These are phyloP conservation scores for Propithecus deckenii DNA, from an alignment of 2,797 vertebrate species.

Conservation along the genomic window DNA sequence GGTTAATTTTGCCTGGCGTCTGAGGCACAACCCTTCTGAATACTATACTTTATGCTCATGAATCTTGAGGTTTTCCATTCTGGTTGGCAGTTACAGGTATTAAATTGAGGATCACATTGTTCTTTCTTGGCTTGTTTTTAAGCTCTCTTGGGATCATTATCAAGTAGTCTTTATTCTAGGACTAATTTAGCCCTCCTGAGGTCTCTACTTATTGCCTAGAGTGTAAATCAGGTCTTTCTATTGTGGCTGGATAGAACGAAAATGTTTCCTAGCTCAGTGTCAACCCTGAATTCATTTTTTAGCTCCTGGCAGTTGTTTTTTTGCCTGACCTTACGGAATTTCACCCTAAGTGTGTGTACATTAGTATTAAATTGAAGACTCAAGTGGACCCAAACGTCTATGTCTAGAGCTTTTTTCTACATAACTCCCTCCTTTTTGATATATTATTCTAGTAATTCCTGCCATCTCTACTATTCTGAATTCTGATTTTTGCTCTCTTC, in stretches of 20 bases:
- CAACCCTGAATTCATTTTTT: background rate
- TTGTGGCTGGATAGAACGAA: background rate
- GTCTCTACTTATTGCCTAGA: background rate
- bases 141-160: background rate
- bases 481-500: background rate
- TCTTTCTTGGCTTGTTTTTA: conserved; percentile 31
- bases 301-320: background rate
- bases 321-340: background rate
- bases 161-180: background rate
- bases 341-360: background rate
- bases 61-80: background rate
- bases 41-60: background rate
- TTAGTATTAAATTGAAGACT: background rate
- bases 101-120: background rate
- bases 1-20: background rate
- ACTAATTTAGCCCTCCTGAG: background rate
- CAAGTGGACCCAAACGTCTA: background rate
- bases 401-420: background rate
- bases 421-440: background rate
- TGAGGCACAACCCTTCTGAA: background rate
- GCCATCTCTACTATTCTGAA: background rate
- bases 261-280: background rate
- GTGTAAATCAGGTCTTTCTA: background rate
- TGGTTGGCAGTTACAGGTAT: background rate
- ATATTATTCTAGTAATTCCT: background rate